phyloP scores from a whole-genome alignment of 2,113 vertebrate species.

The Rafetus swinhoei region DNA sequence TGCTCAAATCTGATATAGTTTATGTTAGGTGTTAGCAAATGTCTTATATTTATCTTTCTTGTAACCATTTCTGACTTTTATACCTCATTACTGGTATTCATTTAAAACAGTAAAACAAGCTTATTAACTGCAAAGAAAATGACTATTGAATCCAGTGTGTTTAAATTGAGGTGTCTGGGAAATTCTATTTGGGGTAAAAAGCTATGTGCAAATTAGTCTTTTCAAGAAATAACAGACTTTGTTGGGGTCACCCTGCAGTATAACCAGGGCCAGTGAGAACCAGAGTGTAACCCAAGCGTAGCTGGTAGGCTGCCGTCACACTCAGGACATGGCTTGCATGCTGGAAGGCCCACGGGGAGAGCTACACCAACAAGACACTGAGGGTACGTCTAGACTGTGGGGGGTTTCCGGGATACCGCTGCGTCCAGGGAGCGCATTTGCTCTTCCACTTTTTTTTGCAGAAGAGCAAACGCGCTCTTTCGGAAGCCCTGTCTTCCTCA shows the following conservation, averaged over 20 bases:
- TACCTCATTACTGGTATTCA: background rate
- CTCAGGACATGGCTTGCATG: background rate
- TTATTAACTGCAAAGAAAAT: background rate
- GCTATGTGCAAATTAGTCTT: background rate
- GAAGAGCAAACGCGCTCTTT: too few species aligned
- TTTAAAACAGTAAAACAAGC: background rate
- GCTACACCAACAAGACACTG: too few species aligned
- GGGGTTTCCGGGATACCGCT: too few species aligned
- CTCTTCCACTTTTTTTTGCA: too few species aligned
- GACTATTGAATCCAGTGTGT: background rate
- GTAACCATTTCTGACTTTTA: background rate
- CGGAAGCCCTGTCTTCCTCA: too few species aligned
- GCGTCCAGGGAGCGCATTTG: too few species aligned
- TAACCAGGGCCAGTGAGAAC: background rate
- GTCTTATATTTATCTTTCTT: background rate
- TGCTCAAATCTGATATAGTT: background rate
- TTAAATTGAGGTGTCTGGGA: background rate
- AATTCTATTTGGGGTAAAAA: background rate
- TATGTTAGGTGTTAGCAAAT: background rate
- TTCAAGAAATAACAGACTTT: background rate
- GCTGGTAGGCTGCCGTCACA: background rate
- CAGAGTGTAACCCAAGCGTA: background rate
- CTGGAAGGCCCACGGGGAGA: background rate
- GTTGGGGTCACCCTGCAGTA: background rate
- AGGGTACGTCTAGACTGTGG: too few species aligned